A percentile compares a stretch with the other conserved stretches of the same genome.
Conservation (phyloP, 1,140 invertebrate genomes). For the Diploscapter pachys region DNA sequence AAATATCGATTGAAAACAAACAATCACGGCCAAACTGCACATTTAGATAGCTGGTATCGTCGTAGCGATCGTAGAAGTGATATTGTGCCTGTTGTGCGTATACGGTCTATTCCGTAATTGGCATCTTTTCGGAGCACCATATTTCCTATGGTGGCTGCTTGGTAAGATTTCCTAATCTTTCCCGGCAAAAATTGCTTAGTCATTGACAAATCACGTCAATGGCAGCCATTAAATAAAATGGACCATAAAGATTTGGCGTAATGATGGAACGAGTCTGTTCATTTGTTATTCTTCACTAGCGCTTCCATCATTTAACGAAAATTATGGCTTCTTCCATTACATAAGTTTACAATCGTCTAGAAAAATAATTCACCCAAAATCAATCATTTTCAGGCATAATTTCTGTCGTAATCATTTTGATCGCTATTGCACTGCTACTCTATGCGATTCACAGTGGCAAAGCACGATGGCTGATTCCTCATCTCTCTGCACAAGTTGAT, state of each 20-base stretch:
- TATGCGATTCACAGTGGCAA: constrained; percentile 58
- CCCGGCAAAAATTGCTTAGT: not conserved
- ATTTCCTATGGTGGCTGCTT: constrained; percentile 56
- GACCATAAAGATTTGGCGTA: too few species aligned
- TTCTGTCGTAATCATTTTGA: constrained; percentile 52
- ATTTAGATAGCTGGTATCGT: constrained; percentile 57
- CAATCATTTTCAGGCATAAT: constrained; percentile 43
- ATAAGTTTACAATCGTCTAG: too few species aligned
- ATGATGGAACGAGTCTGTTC: too few species aligned
- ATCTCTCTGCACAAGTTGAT: constrained; percentile 48
- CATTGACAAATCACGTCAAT: too few species aligned
- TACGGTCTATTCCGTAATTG: constrained; percentile 56
- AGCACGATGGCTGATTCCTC: constrained; percentile 51
- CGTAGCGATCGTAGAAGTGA: constrained; percentile 54
- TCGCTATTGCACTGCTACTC: constrained; percentile 51
- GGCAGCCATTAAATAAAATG: too few species aligned
- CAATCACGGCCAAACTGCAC: not conserved
- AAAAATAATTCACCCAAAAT: too few species aligned
- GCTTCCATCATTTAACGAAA: too few species aligned
- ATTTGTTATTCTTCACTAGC: too few species aligned
- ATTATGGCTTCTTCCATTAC: too few species aligned
- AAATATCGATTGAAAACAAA: not conserved
- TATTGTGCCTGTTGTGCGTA: constrained; percentile 53
- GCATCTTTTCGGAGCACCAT: constrained; percentile 51
- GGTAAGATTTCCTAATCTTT: constrained; percentile 32